Evolutionary conservation across 2,113 vertebrate species (phyloP).

Genomic region (Thermophis baileyi): DNA sequence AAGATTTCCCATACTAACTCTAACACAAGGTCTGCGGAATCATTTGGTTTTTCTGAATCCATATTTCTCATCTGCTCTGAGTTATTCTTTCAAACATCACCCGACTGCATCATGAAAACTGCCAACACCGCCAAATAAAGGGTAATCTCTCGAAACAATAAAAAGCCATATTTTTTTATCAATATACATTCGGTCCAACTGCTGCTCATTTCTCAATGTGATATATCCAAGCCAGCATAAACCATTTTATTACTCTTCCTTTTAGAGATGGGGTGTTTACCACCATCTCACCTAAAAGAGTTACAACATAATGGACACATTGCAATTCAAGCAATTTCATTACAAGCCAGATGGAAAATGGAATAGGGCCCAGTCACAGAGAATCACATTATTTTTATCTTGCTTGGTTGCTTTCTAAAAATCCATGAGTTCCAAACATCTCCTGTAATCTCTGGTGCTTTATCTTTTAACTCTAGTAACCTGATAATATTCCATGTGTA

Average conservation of each 20-base stretch:
- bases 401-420: background rate
- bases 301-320: background rate
- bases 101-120: background rate
- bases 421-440: background rate
- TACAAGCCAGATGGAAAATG: background rate
- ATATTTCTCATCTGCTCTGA: background rate
- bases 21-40: background rate
- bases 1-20: background rate
- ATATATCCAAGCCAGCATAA: background rate
- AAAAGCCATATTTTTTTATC: background rate
- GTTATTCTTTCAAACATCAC: background rate
- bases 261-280: background rate
- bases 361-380: background rate
- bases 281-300: background rate
- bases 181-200: background rate
- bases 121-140: background rate
- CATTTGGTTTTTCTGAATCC: background rate
- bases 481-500: background rate
- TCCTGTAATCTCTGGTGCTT: background rate
- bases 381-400: constrained; percentile 2
- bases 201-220: background rate
- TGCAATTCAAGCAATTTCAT: constrained; percentile 6
- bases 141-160: background rate
- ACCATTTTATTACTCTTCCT: background rate
- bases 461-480: background rate